phyloP scores from a whole-genome alignment of 2,797 vertebrate genomes.

The Chlorospingus flavigularis region DNA sequence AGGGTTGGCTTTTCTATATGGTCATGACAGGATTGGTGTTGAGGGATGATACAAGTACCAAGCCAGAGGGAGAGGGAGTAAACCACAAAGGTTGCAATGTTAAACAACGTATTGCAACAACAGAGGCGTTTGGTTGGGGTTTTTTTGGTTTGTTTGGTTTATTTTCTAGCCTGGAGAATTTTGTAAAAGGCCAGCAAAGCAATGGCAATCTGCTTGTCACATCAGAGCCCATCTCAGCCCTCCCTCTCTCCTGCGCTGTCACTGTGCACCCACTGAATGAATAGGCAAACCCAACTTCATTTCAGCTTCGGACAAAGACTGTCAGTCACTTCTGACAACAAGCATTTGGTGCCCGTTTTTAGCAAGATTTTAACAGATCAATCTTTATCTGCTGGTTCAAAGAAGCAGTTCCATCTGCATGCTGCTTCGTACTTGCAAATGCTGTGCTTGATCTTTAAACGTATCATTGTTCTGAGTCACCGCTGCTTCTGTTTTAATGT shows the following conservation, averaged over 20 bases:
- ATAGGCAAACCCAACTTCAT: slow-evolving; percentile 29
- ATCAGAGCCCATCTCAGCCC: neutral
- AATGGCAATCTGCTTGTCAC: neutral
- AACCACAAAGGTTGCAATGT: neutral
- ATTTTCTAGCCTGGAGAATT: neutral
- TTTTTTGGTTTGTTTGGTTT: neutral
- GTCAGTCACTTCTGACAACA: slow-evolving; percentile 61
- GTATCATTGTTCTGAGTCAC: slow-evolving; percentile 17
- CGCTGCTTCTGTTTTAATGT: neutral
- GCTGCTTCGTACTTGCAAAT: slow-evolving; percentile 8
- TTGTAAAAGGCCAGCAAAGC: neutral
- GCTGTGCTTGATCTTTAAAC: neutral
- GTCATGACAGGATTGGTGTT: neutral
- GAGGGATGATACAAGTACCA: neutral
- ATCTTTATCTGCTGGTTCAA: slow-evolving; percentile 47
- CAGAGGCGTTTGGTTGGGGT: neutral
- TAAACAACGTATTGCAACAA: neutral
- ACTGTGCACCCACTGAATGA: neutral
- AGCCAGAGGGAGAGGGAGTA: neutral
- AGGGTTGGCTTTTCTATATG: neutral
- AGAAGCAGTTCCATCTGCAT: slow-evolving; percentile 38
- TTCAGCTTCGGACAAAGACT: slow-evolving; percentile 5
- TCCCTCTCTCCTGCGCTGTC: slow-evolving; percentile 1
- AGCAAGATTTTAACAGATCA: slow-evolving; percentile 47
- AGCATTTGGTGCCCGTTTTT: slow-evolving; percentile 59